A percentile compares a stretch with the other conserved stretches of the same genome.
Evolutionary conservation across 2,888 invertebrate genomes (phyloP).

Genomic region (Drosophila melanocephala): DNA sequence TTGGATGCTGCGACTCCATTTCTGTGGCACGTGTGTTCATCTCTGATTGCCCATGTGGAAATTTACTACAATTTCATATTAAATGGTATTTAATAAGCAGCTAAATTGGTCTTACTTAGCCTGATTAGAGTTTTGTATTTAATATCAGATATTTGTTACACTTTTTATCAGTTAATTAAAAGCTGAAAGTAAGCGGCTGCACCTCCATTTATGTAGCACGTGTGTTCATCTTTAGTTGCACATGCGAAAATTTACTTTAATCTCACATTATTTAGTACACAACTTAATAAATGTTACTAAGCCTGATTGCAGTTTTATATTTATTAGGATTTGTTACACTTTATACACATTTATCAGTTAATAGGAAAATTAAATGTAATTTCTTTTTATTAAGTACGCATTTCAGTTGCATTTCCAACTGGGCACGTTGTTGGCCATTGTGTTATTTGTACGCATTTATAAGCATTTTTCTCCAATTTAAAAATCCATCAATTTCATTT

Average conservation of each 20-base stretch:
- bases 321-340: neutral
- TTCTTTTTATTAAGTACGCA: neutral
- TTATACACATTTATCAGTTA: neutral
- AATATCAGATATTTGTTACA: neutral
- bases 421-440: slow-evolving; percentile 17
- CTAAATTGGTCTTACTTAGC: neutral
- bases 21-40: slow-evolving; percentile 59
- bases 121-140: neutral
- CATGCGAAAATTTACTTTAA: slow-evolving; percentile 51
- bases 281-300: neutral
- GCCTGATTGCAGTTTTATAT: no score
- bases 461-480: slow-evolving; percentile 48
- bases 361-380: neutral
- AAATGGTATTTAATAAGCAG: neutral
- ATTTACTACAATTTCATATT: slow-evolving; percentile 23
- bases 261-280: neutral
- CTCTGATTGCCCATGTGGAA: slow-evolving; percentile 59
- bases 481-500: slow-evolving; percentile 68
- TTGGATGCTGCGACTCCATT: slow-evolving; percentile 49
- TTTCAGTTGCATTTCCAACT: slow-evolving; percentile 34
- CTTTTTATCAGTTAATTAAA: neutral
- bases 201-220: slow-evolving; percentile 51
- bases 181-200: slow-evolving; percentile 17
- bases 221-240: slow-evolving; percentile 45
- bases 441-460: slow-evolving; percentile 29